Base-by-base conservation (phyloP, 2,113 vertebrate genomes). In the Phainopepla nitens region DNA sequence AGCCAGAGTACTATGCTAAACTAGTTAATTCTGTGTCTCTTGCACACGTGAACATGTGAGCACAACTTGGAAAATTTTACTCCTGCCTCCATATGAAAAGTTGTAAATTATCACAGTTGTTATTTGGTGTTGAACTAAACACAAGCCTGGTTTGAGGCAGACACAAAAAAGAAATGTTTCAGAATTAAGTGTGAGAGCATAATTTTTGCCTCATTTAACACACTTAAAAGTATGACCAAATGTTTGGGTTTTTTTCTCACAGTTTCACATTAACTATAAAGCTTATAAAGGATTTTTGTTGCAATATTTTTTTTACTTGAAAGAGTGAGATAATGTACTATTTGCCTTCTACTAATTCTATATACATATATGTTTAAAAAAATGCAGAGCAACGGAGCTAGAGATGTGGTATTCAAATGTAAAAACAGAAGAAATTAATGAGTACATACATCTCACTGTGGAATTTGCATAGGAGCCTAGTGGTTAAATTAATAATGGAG, bases 391-490 rank as follows among this genome's bases (percentile, higher is more conserved):
- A 87, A 19, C 33, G 58, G n/a, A 69, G 10, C 16, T 89, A 70
- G 80, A 62, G 28, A 28, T 73, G 73, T 84, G 76, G 31, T 85
- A 78, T 88, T 92, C 73, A 94, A 79, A 89, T 93, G 56, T 82
- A 62, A 68, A 83, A 61, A 25, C 1, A 2, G 76, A 90, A 44
- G 11, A 70, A 82, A 69, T 39, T 50, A 68, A 35, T 25, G 12
- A 53, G 4, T 70, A 66, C 64, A 78, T 49, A 75, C 53, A 76
- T 73, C 41, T 57, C 50, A 51, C 65, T 56, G 25, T 82, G 41
- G 45, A 66, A 92, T 28, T 70, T 80, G 45, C 36, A 44, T 65
- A 82, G 68, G 41, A 82, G 3, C 29, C 65, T 76, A 45, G 24
- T 42, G 22, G 22, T 36, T 81, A 85, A 78, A 91, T 41, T n/a